These are phyloP conservation scores for Drosophila novamexicana DNA, from an alignment of 1,140 invertebrate genomes.

Conservation along the genomic window DNA sequence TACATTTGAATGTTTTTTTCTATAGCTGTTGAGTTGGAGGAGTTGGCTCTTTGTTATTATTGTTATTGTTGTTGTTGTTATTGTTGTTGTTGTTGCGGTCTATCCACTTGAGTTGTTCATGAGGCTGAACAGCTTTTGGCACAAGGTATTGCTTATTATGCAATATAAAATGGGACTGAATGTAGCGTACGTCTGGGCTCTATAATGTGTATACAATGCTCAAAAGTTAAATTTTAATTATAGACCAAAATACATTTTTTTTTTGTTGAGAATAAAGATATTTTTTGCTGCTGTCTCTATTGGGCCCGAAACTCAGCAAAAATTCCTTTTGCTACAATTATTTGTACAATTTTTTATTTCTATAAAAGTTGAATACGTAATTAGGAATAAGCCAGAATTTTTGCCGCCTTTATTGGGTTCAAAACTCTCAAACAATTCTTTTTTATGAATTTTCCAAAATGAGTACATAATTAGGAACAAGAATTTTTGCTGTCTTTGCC, in stretches of 20 bases:
- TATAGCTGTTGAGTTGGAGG: slow-evolving; percentile 55
- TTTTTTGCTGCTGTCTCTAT: not conserved
- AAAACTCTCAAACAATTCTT: not conserved
- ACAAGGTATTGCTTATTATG: slow-evolving; percentile 50
- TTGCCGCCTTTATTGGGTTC: too few species aligned
- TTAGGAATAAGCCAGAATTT: too few species aligned
- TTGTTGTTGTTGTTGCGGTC: slow-evolving; percentile 40
- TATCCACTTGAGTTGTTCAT: slow-evolving; percentile 51
- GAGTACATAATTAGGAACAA: too few species aligned
- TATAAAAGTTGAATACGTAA: too few species aligned
- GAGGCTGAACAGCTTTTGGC: slow-evolving; percentile 58
- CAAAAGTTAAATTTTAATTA: slow-evolving; percentile 7
- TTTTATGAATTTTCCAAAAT: not conserved
- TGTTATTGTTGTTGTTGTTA: slow-evolving; percentile 15
- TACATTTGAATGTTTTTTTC: slow-evolving; percentile 49
- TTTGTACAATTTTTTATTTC: too few species aligned
- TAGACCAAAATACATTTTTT: not conserved
- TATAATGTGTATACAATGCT: slow-evolving; percentile 25
- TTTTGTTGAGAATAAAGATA: not conserved
- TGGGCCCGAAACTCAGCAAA: not conserved
- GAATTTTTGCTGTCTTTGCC: too few species aligned
- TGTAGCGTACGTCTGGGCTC: not conserved
- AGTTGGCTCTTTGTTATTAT: slow-evolving; percentile 46
- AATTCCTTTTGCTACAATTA: not conserved
- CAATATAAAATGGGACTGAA: slow-evolving; percentile 49